Conservation (phyloP, 2,797 vertebrate species). For the Antrozous pallidus region DNA sequence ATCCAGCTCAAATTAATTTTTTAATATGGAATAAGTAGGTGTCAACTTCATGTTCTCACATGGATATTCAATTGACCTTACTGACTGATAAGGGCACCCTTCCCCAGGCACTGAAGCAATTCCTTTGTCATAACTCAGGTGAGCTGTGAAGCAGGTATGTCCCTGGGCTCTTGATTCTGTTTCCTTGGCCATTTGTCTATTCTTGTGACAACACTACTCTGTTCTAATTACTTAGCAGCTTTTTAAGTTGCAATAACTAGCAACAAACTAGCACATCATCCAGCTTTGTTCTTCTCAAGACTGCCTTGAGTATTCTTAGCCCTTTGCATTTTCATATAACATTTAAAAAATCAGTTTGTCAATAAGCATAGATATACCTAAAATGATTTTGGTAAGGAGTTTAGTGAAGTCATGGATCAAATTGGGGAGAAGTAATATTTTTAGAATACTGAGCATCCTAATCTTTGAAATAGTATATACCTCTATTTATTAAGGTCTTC, state of each 20-base stretch:
- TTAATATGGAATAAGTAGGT: neutral
- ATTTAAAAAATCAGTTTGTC: neutral
- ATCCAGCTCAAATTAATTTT: neutral
- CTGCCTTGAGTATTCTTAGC: neutral
- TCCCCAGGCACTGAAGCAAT: neutral
- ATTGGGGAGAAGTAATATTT: neutral
- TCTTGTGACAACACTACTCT: neutral
- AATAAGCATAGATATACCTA: neutral
- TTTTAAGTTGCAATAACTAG: neutral
- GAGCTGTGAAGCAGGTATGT: neutral
- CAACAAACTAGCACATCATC: neutral
- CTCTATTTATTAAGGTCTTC: neutral
- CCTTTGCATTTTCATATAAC: neutral
- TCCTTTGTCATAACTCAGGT: neutral
- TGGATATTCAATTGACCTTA: neutral
- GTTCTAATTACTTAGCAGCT: neutral
- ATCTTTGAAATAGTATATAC: neutral
- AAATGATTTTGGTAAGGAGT: neutral
- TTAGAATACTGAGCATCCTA: neutral
- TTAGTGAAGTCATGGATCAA: neutral
- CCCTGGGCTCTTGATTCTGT: neutral
- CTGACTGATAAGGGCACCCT: neutral
- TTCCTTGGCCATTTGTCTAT: neutral
- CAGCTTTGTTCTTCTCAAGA: neutral
- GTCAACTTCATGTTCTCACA: neutral